phyloP scores from a whole-genome alignment of 2,888 invertebrate genomes.

The Agriopis aurantiaria region DNA sequence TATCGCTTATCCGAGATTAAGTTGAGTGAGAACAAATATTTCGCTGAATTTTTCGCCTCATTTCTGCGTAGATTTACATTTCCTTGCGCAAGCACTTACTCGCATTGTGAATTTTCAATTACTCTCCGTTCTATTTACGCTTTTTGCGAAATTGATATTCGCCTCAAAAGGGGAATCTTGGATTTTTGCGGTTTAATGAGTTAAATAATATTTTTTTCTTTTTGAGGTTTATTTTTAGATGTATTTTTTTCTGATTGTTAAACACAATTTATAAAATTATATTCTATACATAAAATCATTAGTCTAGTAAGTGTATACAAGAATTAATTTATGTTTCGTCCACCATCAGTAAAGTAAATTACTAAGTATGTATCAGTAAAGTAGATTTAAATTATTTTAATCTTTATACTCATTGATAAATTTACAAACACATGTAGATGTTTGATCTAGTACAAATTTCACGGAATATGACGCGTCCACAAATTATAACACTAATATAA shows the following conservation, averaged over 20 bases:
- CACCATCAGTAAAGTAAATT: too few species aligned
- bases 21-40: slow-evolving; percentile 49
- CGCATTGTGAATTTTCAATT: slow-evolving; percentile 48
- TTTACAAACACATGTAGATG: too few species aligned
- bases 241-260: neutral
- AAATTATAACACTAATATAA: too few species aligned
- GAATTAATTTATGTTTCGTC: too few species aligned
- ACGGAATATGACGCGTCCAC: too few species aligned
- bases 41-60: slow-evolving; percentile 45
- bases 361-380: too few species aligned
- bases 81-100: slow-evolving; percentile 44
- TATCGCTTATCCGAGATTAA: slow-evolving; percentile 48
- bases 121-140: slow-evolving; percentile 42
- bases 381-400: too few species aligned
- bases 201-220: slow-evolving; percentile 18
- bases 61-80: slow-evolving; percentile 44
- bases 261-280: neutral
- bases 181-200: slow-evolving; percentile 21
- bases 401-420: too few species aligned
- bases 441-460: too few species aligned
- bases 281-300: neutral
- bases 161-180: slow-evolving; percentile 17
- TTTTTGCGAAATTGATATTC: slow-evolving; percentile 39
- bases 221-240: neutral
- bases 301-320: too few species aligned